phyloP scores from a whole-genome alignment of 2,797 vertebrate species.

The Pristis pectinata region DNA sequence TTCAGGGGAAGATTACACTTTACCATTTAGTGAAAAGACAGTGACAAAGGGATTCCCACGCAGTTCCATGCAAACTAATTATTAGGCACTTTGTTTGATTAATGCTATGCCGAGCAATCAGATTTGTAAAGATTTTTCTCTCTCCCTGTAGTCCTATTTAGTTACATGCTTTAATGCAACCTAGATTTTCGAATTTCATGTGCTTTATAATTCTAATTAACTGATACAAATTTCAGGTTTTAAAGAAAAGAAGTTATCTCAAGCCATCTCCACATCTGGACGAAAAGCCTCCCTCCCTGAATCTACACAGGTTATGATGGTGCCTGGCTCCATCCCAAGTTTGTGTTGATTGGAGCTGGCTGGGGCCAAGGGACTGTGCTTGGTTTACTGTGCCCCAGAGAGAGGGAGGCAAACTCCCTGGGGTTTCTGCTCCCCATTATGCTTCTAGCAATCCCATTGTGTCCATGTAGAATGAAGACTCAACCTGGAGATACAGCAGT shows the following conservation, averaged over 20 bases:
- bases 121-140: background rate
- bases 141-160: background rate
- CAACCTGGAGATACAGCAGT: background rate
- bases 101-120: background rate
- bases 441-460: background rate
- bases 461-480: background rate
- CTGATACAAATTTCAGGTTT: background rate
- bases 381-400: background rate
- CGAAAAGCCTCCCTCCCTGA: background rate
- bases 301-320: background rate
- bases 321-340: background rate
- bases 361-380: background rate
- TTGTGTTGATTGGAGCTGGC: background rate
- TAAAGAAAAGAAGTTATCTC: background rate
- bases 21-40: conserved; percentile 22
- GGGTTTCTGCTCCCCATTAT: background rate
- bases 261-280: background rate
- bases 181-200: background rate
- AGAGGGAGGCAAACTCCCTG: background rate
- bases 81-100: conserved; percentile 20
- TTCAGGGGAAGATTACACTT: conserved; percentile 27
- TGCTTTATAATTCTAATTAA: background rate
- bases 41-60: conserved; percentile 6
- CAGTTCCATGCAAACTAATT: conserved; percentile 15
- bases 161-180: background rate